These are phyloP conservation scores for Phorcus lineatus DNA, from an alignment of 2,888 invertebrate species.

Conservation along the genomic window DNA sequence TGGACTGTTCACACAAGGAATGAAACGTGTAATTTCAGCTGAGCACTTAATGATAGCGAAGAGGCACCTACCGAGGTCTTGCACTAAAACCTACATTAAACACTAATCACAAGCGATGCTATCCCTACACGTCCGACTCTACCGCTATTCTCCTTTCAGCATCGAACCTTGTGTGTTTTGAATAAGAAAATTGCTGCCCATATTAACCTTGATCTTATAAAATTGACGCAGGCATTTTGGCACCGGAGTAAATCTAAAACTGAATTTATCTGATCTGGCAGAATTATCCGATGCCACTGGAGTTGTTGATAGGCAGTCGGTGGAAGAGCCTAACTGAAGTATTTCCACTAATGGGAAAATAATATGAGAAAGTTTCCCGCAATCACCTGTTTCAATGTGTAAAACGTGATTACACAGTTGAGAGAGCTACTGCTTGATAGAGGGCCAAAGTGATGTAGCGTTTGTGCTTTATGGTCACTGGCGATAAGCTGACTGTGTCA, in stretches of 20 bases:
- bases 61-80: background rate
- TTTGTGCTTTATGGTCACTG: slow-evolving; percentile 4
- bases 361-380: background rate
- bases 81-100: slow-evolving; percentile 15
- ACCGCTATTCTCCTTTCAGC: background rate
- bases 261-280: background rate
- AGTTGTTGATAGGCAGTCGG: background rate
- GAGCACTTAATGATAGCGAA: slow-evolving; percentile 1
- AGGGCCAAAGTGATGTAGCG: background rate
- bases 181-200: background rate
- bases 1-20: background rate
- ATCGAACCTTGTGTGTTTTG: too few relatives aligned
- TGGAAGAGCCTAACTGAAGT: background rate
- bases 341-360: slow-evolving; percentile 7
- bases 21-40: slow-evolving; percentile 4
- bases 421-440: background rate
- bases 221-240: background rate
- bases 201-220: background rate
- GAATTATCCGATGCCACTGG: background rate
- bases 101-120: background rate
- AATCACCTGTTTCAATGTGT: slow-evolving; percentile 3
- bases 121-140: background rate
- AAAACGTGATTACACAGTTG: background rate
- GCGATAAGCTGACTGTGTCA: background rate
- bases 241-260: background rate